These are phyloP conservation scores for Daktulosphaira vitifoliae DNA, from an alignment of 1,140 invertebrate genomes.

Conservation along the genomic window DNA sequence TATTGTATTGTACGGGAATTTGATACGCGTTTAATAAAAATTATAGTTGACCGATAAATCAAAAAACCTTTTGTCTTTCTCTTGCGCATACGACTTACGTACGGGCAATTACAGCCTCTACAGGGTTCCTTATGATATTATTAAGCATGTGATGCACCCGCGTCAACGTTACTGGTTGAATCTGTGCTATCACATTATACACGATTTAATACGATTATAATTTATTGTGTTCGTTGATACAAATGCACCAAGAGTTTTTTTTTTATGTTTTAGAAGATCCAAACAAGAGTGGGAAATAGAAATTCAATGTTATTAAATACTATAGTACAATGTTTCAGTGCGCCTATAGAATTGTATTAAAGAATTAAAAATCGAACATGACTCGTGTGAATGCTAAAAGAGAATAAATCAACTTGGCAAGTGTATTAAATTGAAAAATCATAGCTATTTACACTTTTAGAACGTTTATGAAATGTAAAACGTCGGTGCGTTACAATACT, in stretches of 20 bases:
- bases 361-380: too few relatives aligned
- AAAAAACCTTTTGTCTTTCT: constrained; percentile 31
- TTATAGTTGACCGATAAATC: constrained; percentile 23
- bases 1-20: too few relatives aligned
- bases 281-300: too few relatives aligned
- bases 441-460: neutral
- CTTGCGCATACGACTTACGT: neutral
- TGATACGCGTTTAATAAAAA: constrained; percentile 19
- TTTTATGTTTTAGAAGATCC: too few relatives aligned
- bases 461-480: too few relatives aligned
- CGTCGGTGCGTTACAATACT: too few relatives aligned
- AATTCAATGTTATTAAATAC: too few relatives aligned
- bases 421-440: constrained; percentile 23
- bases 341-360: too few relatives aligned
- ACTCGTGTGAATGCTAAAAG: too few relatives aligned
- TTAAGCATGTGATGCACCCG: constrained; percentile 7
- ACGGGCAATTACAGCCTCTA: constrained; percentile 28
- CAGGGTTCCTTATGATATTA: constrained; percentile 20
- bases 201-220: constrained; percentile 30
- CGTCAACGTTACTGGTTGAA: neutral
- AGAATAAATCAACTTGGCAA: constrained; percentile 10
- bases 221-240: constrained; percentile 21
- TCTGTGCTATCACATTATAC: constrained; percentile 1
- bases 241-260: neutral
- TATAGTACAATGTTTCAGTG: too few relatives aligned